phyloP scores from a whole-genome alignment of 2,888 invertebrate species.

The Zygogramma bicolorata region DNA sequence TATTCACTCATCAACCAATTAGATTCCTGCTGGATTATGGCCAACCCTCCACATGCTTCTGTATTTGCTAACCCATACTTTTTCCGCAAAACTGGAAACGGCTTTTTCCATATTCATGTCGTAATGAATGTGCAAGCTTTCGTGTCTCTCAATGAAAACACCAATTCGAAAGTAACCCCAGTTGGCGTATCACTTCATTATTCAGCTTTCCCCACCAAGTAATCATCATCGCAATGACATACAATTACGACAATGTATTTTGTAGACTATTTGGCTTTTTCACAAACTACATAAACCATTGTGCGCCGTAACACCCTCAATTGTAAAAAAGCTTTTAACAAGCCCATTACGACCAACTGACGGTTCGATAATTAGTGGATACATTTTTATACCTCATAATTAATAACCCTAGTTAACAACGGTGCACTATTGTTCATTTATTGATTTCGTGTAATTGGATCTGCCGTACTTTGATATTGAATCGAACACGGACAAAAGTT shows the following conservation, averaged over 20 bases:
- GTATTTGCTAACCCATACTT: not conserved
- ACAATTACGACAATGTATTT: constrained; percentile 42
- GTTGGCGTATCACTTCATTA: constrained; percentile 37
- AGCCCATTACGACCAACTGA: constrained; percentile 56
- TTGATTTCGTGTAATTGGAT: constrained; percentile 49
- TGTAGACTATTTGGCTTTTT: constrained; percentile 48
- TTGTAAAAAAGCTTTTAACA: constrained; percentile 58
- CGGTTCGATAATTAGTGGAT: constrained; percentile 55
- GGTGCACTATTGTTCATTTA: constrained; percentile 49
- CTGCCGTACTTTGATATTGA: constrained; percentile 26
- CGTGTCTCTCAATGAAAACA: constrained; percentile 25
- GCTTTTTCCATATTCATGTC: constrained; percentile 1
- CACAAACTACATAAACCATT: constrained; percentile 49
- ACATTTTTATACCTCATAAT: constrained; percentile 51
- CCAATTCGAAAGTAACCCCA: constrained; percentile 33
- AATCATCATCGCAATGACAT: constrained; percentile 38
- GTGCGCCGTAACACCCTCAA: constrained; percentile 55
- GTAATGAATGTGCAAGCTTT: constrained; percentile 1
- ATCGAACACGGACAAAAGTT: constrained; percentile 22
- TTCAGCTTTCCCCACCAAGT: constrained; percentile 34
- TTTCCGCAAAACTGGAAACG: not conserved
- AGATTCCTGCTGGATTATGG: not conserved
- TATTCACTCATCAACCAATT: not conserved
- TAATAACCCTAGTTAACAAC: constrained; percentile 55
- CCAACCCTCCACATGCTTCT: not conserved